These are phyloP conservation scores for Dysdera silvatica DNA, from an alignment of 1,140 invertebrate genomes.

Conservation along the genomic window DNA sequence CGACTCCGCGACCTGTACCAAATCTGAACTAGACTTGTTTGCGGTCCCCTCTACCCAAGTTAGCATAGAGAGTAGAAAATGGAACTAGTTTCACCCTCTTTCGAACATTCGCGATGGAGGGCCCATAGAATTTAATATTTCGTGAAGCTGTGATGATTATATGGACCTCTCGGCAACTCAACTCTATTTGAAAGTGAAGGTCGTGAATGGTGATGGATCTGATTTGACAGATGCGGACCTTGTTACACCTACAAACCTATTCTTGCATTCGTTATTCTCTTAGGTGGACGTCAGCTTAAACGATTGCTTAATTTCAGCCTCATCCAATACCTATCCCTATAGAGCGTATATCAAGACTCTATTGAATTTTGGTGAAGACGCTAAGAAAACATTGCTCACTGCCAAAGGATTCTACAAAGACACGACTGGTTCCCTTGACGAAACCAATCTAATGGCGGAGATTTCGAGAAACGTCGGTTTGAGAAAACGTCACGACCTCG, in stretches of 20 bases:
- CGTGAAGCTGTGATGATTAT: not conserved
- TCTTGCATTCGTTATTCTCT: not conserved
- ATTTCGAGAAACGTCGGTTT: not conserved
- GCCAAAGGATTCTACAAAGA: slow-evolving; percentile 1
- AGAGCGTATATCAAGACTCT: not conserved
- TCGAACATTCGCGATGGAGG: not conserved
- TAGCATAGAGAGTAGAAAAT: not conserved
- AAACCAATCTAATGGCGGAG: not conserved
- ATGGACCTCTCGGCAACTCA: not conserved
- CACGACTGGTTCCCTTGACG: too few relatives aligned
- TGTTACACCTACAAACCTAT: not conserved
- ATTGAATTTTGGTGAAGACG: not conserved
- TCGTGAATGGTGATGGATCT: not conserved
- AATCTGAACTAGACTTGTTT: not conserved
- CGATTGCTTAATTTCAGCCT: not conserved
- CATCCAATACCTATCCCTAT: not conserved
- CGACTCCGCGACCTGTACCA: not conserved
- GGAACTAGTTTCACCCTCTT: not conserved
- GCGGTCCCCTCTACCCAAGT: not conserved
- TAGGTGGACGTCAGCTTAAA: not conserved
- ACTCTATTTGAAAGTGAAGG: not conserved
- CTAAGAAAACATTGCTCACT: too few relatives aligned
- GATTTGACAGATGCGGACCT: not conserved
- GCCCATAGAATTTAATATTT: not conserved
- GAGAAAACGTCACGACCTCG: not conserved